Conservation (phyloP, 2,888 invertebrate species). For the Lordiphosa andalusiaca region DNA sequence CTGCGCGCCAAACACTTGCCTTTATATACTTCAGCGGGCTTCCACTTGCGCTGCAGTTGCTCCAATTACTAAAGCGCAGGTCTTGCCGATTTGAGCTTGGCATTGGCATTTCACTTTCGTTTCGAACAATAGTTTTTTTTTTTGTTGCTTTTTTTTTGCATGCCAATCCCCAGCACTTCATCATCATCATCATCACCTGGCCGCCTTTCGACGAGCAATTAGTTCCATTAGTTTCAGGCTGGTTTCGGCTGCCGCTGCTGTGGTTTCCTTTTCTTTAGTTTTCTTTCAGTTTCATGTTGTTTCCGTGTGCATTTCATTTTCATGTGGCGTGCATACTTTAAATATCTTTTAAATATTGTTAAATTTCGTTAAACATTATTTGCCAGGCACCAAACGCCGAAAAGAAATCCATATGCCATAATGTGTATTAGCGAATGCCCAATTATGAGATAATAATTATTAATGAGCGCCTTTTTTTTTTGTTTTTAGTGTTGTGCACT, state of each 20-base stretch:
- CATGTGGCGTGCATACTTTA: slow-evolving; percentile 29
- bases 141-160: slow-evolving; percentile 14
- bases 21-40: slow-evolving; percentile 55
- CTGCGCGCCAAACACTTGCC: slow-evolving; percentile 65
- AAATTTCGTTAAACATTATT: slow-evolving; percentile 51
- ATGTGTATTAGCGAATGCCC: slow-evolving; percentile 32
- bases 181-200: slow-evolving; percentile 33
- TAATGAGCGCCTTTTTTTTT: slow-evolving; percentile 44
- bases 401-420: slow-evolving; percentile 26
- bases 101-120: slow-evolving; percentile 72
- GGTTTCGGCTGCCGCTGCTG: slow-evolving; percentile 61
- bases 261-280: slow-evolving; percentile 13
- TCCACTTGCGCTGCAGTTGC: slow-evolving; percentile 43
- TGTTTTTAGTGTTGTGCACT: slow-evolving; percentile 10
- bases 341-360: slow-evolving; percentile 45
- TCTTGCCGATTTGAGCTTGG: slow-evolving; percentile 51
- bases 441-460: slow-evolving; percentile 70
- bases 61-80: slow-evolving; percentile 56
- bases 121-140: slow-evolving; percentile 51
- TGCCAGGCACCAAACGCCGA: slow-evolving; percentile 21
- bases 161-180: slow-evolving; percentile 1
- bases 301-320: slow-evolving; percentile 65
- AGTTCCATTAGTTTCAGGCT: slow-evolving; percentile 67
- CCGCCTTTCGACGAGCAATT: slow-evolving; percentile 69
- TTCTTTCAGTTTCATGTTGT: slow-evolving; percentile 33